Evolutionary conservation across 2,888 invertebrate genomes (phyloP), one percentile per base, ranked within the genome.

Genomic region (Lordiphosa andalusiaca): DNA sequence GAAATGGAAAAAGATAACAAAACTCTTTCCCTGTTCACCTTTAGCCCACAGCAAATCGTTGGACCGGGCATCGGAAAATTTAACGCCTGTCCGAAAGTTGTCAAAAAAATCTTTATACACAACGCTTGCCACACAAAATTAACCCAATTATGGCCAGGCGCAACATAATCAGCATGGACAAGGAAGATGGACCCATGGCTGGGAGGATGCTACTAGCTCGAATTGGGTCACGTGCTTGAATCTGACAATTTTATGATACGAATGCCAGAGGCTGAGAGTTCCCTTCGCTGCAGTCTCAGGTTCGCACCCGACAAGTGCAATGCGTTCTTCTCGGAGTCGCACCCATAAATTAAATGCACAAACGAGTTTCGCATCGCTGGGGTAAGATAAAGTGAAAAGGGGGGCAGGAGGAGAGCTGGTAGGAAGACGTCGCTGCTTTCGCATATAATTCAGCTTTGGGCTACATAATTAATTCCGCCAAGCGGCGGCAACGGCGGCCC

Each of bases 391-490:
- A 83, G 80, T 80, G 59, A 65, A 71, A 74, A 78, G 67, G 75
- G 75, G n/a, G 16, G 41, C 33, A 51, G 54, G 44, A 23, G 21
- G 9, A 10, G 53, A 30, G 41, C 25, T 50, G 62, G 9, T 19
- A 36, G 25, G 23, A 53, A 51, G 55, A 49, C 51, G 65, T 72
- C 39, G 60, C 64, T 74, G 80, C 83, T 78, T 77, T 85, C 80
- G 80, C 80, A 85, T 85, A 85, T 85, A 85, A 85, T 85, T 85
- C 73, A 85, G 85, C 81, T 81, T 71, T 81, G 84, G 81, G 81
- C 85, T 75, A 85, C 85, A 85, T 81, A 85, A 81, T 81, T 81
- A 81, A 81, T 81, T 81, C 85, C 84, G 81, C 73, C 85, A 83
- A 49, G 63, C 46, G 21, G 47, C 56, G 21, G 50, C 46, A 50